Percentiles rank a stretch among this genome's conserved stretches.
These are phyloP conservation scores for Heliconius nattereri DNA, from an alignment of 1,140 invertebrate species.

Conservation along the genomic window DNA sequence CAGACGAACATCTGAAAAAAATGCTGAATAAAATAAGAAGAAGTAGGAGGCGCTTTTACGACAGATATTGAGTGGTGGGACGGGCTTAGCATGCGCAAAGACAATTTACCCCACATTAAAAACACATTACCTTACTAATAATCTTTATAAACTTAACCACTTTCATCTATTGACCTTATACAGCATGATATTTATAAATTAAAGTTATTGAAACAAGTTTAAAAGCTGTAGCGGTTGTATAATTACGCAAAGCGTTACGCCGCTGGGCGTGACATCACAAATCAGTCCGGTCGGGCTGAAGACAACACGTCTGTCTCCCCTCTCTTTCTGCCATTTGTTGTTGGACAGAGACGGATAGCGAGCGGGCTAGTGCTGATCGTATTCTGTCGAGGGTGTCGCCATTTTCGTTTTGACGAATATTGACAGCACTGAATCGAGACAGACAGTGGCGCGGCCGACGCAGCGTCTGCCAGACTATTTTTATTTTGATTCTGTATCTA, in stretches of 20 bases:
- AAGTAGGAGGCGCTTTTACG: slow-evolving; percentile 77
- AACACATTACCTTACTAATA: slow-evolving; percentile 58
- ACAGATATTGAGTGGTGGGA: slow-evolving; percentile 80
- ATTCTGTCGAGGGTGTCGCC: slow-evolving; percentile 79
- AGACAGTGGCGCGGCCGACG: slow-evolving; percentile 77
- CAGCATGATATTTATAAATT: slow-evolving; percentile 69
- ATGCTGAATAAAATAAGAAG: slow-evolving; percentile 76
- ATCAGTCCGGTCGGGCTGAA: slow-evolving; percentile 73
- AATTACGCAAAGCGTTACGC: slow-evolving; percentile 80
- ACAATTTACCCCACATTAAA: slow-evolving; percentile 65
- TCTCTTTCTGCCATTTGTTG: slow-evolving; percentile 50
- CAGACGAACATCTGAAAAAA: slow-evolving; percentile 68
- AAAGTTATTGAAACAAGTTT: slow-evolving; percentile 77
- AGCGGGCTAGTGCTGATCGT: slow-evolving; percentile 72
- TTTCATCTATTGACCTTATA: slow-evolving; percentile 66
- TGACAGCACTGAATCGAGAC: slow-evolving; percentile 76
- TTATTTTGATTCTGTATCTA: slow-evolving; percentile 78
- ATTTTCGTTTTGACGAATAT: slow-evolving; percentile 82
- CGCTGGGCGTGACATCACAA: slow-evolving; percentile 80
- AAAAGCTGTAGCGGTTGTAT: slow-evolving; percentile 63
- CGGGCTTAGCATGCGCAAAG: slow-evolving; percentile 78
- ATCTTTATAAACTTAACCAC: slow-evolving; percentile 57
- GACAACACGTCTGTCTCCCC: slow-evolving; percentile 65
- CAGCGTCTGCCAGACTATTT: slow-evolving; percentile 77
- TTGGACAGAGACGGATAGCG: slow-evolving; percentile 53